A percentile compares a stretch with the other conserved stretches of the same genome.
phyloP scores from a whole-genome alignment of 2,797 vertebrate genomes.

The Myotis pilosus region DNA sequence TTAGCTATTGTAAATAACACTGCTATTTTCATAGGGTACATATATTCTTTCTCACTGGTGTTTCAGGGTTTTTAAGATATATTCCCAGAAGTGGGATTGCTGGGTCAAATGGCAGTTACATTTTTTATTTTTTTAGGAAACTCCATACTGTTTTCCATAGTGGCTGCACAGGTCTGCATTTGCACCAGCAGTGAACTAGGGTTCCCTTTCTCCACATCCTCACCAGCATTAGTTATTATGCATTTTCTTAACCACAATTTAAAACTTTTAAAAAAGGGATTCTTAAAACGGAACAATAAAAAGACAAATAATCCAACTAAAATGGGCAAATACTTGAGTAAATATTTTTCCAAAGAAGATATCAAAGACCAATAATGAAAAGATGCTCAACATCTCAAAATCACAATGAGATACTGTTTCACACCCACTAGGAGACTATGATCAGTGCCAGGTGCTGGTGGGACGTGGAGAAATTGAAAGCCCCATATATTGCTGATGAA shows the following conservation, averaged over 20 bases:
- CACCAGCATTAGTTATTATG: no score
- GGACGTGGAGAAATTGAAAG: background rate
- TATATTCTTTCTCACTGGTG: no score
- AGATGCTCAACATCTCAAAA: background rate
- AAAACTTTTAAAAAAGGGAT: background rate
- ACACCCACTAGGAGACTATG: background rate
- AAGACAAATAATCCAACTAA: constrained; percentile 20
- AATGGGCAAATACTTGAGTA: background rate
- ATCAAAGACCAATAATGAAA: background rate
- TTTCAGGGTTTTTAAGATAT: no score
- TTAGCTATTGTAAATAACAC: no score
- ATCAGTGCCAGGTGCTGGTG: background rate
- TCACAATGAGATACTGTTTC: background rate
- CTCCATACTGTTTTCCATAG: no score
- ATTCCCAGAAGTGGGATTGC: no score
- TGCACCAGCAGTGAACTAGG: no score
- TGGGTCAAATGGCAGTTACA: no score
- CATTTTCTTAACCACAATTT: background rate
- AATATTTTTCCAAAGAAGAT: background rate
- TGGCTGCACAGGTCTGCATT: no score
- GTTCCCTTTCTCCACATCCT: no score
- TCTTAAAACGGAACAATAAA: constrained; percentile 15
- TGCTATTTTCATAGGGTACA: no score
- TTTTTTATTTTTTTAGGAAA: no score
- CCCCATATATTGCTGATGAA: background rate